phyloP scores from a whole-genome alignment of 2,888 invertebrate species.

The Frankliniella intonsa region DNA sequence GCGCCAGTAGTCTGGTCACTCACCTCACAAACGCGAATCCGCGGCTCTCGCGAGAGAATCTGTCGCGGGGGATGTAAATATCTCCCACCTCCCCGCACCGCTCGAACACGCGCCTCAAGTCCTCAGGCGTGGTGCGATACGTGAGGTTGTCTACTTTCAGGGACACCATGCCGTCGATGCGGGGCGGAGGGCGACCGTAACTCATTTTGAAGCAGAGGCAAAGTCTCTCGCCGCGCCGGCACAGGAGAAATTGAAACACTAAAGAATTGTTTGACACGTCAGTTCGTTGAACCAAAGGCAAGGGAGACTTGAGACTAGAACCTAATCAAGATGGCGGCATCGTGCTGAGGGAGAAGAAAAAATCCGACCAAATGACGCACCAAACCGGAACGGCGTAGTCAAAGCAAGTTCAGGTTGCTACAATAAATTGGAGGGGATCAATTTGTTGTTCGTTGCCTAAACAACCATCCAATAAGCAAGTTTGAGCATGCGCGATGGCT shows the following conservation, averaged over 20 bases:
- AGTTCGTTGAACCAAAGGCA: slow-evolving; percentile 17
- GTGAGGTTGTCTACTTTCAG: slow-evolving; percentile 97
- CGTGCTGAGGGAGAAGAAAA: slow-evolving; percentile 12
- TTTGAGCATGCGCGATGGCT: slow-evolving; percentile 1
- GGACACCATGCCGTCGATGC: slow-evolving; percentile 95
- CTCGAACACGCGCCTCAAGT: slow-evolving; percentile 88
- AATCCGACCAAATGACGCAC: slow-evolving; percentile 22
- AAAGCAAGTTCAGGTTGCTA: slow-evolving; percentile 7
- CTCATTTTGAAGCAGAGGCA: slow-evolving; percentile 55
- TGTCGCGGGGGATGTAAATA: slow-evolving; percentile 96
- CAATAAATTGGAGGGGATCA: slow-evolving; percentile 6
- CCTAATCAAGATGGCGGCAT: slow-evolving; percentile 24
- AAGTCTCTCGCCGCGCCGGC: neutral
- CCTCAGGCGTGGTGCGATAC: slow-evolving; percentile 95
- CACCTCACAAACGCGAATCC: slow-evolving; percentile 98
- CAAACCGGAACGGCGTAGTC: slow-evolving; percentile 12
- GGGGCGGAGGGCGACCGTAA: slow-evolving; percentile 85
- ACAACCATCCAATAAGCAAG: slow-evolving; percentile 13
- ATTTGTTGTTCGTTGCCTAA: slow-evolving; percentile 11
- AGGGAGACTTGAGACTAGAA: slow-evolving; percentile 5
- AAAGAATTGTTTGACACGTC: neutral
- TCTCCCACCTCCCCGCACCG: slow-evolving; percentile 98
- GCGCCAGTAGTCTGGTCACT: slow-evolving; percentile 40
- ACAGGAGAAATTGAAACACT: slow-evolving; percentile 3
- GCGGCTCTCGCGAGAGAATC: slow-evolving; percentile 88